Evolutionary conservation across 2,113 vertebrate species (phyloP).

Genomic region (Atlantisia rogersi): DNA sequence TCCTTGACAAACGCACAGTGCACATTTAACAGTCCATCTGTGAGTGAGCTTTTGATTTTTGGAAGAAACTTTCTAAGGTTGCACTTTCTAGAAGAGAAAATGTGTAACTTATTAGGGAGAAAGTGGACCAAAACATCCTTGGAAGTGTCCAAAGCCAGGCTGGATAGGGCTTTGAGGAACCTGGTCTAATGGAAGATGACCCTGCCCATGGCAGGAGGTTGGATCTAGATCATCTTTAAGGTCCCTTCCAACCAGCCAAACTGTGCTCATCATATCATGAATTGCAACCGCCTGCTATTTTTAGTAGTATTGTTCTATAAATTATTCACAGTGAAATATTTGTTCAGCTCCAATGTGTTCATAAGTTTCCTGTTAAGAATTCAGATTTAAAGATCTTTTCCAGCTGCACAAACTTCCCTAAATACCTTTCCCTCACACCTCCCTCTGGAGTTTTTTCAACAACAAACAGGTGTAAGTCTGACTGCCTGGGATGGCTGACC

Average conservation of each 20-base stretch:
- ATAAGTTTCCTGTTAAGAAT: slow-evolving; percentile 35
- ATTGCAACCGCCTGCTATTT: background rate
- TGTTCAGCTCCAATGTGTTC: background rate
- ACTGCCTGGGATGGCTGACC: background rate
- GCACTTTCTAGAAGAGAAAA: background rate
- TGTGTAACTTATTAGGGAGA: background rate
- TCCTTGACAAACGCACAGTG: slow-evolving; percentile 37
- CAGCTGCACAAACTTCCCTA: slow-evolving; percentile 42
- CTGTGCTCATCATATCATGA: background rate
- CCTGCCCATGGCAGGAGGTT: no score
- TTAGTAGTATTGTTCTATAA: background rate
- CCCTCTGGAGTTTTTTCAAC: background rate
- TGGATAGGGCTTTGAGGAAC: no score
- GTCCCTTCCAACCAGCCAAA: background rate
- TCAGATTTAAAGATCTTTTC: slow-evolving; percentile 32
- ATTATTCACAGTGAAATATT: slow-evolving; percentile 24
- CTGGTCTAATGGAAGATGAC: no score
- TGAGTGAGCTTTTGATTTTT: slow-evolving; percentile 41
- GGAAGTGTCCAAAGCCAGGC: no score
- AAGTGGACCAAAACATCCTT: background rate
- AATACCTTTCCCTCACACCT: background rate
- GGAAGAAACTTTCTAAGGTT: background rate
- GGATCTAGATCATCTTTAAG: no score
- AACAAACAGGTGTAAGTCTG: background rate
- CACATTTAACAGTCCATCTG: slow-evolving; percentile 45